These are phyloP conservation scores for Rhopalosiphum maidis DNA, from an alignment of 1,140 invertebrate species.

Conservation along the genomic window DNA sequence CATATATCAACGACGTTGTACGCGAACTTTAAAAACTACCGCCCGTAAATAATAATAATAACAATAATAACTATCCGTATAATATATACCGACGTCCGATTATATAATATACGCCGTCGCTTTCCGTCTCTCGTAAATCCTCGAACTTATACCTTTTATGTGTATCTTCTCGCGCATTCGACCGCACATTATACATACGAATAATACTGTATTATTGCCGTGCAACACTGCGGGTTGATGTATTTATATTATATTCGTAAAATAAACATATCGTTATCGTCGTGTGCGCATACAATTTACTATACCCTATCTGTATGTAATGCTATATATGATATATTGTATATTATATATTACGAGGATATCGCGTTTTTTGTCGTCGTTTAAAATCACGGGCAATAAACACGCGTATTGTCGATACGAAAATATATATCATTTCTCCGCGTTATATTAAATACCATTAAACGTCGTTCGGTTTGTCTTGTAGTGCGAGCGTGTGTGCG, in stretches of 20 bases:
- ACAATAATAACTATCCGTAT: neutral
- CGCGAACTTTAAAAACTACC: neutral
- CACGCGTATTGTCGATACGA: constrained; percentile 39
- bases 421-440: constrained; percentile 24
- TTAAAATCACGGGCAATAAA: constrained; percentile 27
- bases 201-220: neutral
- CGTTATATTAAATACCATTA: constrained; percentile 13
- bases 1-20: neutral
- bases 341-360: neutral
- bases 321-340: neutral
- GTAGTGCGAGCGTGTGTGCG: neutral
- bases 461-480: constrained; percentile 26
- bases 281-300: neutral
- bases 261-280: neutral
- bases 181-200: neutral
- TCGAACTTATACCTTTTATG: constrained; percentile 17
- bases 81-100: neutral
- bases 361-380: neutral
- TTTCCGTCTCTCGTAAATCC: neutral
- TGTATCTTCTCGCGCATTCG: neutral
- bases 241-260: neutral
- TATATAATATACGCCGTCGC: neutral
- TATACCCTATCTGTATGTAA: too few relatives aligned
- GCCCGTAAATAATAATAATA: neutral
- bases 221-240: too few relatives aligned